Evolutionary conservation across 2,113 vertebrate genomes (phyloP).

Genomic region (Gallinago jamesoni): DNA sequence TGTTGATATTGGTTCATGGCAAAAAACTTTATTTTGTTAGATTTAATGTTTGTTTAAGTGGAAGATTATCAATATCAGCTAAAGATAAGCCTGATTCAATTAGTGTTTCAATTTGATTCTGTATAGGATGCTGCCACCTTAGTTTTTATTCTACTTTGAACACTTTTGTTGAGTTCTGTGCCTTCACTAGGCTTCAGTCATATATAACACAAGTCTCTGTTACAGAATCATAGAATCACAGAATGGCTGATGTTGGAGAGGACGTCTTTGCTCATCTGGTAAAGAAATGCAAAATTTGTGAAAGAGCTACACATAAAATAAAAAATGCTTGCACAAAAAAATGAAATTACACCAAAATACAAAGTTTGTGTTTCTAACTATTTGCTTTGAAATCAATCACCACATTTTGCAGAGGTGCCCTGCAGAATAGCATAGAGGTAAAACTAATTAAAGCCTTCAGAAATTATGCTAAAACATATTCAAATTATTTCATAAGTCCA

Average conservation of each 20-base stretch:
- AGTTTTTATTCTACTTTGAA: neutral
- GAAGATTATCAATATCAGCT: neutral
- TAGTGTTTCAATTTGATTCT: neutral
- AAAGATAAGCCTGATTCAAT: neutral
- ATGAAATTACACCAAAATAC: neutral
- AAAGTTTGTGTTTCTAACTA: neutral
- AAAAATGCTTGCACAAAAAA: neutral
- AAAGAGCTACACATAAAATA: neutral
- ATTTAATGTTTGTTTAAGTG: neutral
- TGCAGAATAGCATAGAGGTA: neutral
- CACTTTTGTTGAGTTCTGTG: neutral
- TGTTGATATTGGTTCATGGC: neutral
- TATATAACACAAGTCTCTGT: neutral
- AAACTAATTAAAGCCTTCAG: neutral
- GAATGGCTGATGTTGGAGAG: neutral
- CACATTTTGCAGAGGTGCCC: neutral
- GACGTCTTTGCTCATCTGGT: neutral
- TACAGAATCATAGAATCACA: neutral
- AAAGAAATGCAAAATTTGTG: neutral
- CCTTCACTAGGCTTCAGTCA: neutral
- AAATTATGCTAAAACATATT: neutral
- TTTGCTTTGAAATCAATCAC: neutral
- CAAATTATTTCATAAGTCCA: neutral
- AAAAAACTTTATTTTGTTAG: neutral
- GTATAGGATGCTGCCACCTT: neutral